phyloP scores from a whole-genome alignment of 2,113 vertebrate genomes.

The Daphoenositta chrysoptera region DNA sequence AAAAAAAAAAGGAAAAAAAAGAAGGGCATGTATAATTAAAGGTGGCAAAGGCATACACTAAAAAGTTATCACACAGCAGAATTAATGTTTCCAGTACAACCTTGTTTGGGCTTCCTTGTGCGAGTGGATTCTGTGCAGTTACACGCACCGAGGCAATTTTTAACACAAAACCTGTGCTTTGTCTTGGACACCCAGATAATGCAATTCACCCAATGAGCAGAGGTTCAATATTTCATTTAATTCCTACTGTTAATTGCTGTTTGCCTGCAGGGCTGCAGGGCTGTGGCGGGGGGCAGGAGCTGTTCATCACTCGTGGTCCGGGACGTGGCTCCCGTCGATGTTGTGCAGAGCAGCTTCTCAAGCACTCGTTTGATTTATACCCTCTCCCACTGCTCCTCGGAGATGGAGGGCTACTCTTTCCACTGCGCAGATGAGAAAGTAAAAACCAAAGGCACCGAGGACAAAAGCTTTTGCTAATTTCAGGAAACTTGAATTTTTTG shows the following conservation, averaged over 20 bases:
- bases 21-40: background rate
- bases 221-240: conserved; percentile 25
- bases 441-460: background rate
- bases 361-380: background rate
- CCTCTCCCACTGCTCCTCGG: background rate
- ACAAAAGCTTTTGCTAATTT: background rate
- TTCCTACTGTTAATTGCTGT: background rate
- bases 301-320: background rate
- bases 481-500: background rate
- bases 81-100: background rate
- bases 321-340: background rate
- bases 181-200: background rate
- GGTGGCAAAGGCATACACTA: background rate
- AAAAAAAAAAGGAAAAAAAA: background rate
- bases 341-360: background rate
- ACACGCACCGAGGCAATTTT: background rate
- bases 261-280: background rate
- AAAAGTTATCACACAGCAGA: background rate
- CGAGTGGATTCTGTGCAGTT: background rate
- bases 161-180: background rate
- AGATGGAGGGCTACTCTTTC: background rate
- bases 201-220: background rate
- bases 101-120: background rate
- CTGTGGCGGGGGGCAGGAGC: background rate
- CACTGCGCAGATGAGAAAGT: background rate